These are phyloP conservation scores for Venturia canescens DNA, from an alignment of 1,140 invertebrate species.

Conservation along the genomic window DNA sequence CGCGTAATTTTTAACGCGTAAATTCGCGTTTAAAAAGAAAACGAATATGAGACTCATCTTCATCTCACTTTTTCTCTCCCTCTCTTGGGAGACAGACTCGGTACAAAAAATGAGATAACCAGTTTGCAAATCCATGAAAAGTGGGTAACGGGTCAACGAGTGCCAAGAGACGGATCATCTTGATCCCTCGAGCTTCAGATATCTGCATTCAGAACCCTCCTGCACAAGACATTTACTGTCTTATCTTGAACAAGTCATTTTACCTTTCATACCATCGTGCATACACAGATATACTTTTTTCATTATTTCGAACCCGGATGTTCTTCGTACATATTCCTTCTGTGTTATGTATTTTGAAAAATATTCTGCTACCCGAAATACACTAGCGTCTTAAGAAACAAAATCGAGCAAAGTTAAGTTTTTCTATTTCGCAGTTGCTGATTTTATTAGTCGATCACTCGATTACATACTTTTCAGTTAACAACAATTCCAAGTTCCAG, in stretches of 20 bases:
- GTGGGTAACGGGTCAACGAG: conserved; percentile 17
- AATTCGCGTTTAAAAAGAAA: background rate
- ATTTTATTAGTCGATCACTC: no score
- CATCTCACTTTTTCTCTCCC: no score
- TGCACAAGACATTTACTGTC: background rate
- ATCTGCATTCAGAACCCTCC: conserved; percentile 2
- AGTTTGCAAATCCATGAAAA: conserved; percentile 7
- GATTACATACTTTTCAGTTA: no score
- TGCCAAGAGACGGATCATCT: background rate
- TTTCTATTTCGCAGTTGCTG: no score
- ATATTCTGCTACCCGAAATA: no score
- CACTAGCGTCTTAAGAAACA: no score
- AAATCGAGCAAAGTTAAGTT: no score
- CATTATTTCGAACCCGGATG: conserved; percentile 28
- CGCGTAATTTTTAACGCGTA: background rate
- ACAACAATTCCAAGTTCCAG: background rate
- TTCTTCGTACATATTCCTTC: background rate
- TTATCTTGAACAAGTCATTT: conserved; percentile 28
- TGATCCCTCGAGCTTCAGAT: conserved; percentile 18
- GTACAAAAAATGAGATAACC: background rate
- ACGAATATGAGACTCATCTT: background rate
- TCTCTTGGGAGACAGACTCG: background rate
- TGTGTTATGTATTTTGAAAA: no score
- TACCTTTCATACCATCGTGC: background rate
- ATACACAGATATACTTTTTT: background rate